Evolutionary conservation across 1,140 invertebrate genomes (phyloP).

Genomic region (Tachypleus tridentatus): DNA sequence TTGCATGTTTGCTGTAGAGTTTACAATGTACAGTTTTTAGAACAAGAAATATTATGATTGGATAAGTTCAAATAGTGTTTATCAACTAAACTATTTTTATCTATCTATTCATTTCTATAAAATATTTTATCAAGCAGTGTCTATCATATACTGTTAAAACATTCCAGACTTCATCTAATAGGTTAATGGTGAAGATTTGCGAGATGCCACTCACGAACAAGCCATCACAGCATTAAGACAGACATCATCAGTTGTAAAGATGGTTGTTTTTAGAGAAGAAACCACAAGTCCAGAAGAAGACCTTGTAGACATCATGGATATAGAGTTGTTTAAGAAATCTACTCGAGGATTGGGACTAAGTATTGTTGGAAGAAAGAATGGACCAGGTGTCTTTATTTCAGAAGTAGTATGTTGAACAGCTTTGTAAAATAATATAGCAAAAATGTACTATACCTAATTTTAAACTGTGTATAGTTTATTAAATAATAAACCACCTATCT

Average conservation of each 20-base stretch:
- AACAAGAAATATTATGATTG: too few species aligned
- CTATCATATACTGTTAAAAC: too few species aligned
- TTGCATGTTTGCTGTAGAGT: too few species aligned
- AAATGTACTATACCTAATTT: too few species aligned
- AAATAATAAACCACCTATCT: too few species aligned
- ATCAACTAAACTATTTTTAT: too few species aligned
- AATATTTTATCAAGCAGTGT: too few species aligned
- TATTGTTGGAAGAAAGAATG: conserved; percentile 72
- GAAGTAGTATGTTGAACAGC: conserved; percentile 52
- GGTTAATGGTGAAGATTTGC: conserved; percentile 57
- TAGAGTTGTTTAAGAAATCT: conserved; percentile 82
- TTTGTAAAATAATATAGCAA: too few species aligned
- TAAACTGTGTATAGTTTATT: too few species aligned
- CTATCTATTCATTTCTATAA: too few species aligned
- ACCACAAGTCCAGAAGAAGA: conserved; percentile 49
- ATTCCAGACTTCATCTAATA: conserved; percentile 40
- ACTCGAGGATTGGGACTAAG: conserved; percentile 86
- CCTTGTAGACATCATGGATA: conserved; percentile 62
- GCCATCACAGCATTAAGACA: conserved; percentile 39
- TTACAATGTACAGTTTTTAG: too few species aligned
- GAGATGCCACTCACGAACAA: conserved; percentile 44
- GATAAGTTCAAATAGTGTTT: too few species aligned
- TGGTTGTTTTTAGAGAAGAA: conserved; percentile 73
- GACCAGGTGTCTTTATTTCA: conserved; percentile 77
- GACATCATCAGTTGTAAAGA: conserved; percentile 55